Percentiles rank a stretch among this genome's conserved stretches.
Conservation (phyloP, 2,888 invertebrate species). For the Diadromus collaris region DNA sequence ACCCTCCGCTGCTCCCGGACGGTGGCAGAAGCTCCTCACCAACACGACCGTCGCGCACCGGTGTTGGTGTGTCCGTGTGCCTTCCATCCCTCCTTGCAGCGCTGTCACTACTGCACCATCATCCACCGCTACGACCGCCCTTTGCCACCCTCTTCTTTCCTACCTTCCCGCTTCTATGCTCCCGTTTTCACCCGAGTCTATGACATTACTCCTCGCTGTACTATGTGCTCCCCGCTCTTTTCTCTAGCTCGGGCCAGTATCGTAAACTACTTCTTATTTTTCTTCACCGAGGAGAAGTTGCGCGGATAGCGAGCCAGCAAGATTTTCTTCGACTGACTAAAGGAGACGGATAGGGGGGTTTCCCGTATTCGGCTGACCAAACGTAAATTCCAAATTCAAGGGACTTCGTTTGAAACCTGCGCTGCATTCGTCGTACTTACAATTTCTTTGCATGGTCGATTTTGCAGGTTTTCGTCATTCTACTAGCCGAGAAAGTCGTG, state of each 20-base stretch:
- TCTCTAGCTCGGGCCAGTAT: conserved; percentile 15
- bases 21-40: conserved; percentile 32
- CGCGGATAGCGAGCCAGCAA: background rate
- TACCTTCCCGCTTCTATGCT: conserved; percentile 24
- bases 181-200: conserved; percentile 42
- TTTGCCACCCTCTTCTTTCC: conserved; percentile 23
- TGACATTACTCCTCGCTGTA: conserved; percentile 31
- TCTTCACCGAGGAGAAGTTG: background rate
- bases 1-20: conserved; percentile 16
- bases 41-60: conserved; percentile 8
- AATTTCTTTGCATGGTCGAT: too few species aligned
- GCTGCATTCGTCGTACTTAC: background rate
- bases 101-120: background rate
- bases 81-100: background rate
- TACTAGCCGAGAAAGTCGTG: too few species aligned
- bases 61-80: background rate
- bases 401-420: too few species aligned
- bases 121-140: conserved; percentile 4
- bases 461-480: too few species aligned
- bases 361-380: background rate
- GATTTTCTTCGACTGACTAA: background rate
- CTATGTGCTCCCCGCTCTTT: conserved; percentile 39
- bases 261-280: conserved; percentile 14
- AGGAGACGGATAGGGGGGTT: background rate
- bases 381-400: background rate